phyloP scores from a whole-genome alignment of 2,888 invertebrate genomes.

The Heliconius hortense region DNA sequence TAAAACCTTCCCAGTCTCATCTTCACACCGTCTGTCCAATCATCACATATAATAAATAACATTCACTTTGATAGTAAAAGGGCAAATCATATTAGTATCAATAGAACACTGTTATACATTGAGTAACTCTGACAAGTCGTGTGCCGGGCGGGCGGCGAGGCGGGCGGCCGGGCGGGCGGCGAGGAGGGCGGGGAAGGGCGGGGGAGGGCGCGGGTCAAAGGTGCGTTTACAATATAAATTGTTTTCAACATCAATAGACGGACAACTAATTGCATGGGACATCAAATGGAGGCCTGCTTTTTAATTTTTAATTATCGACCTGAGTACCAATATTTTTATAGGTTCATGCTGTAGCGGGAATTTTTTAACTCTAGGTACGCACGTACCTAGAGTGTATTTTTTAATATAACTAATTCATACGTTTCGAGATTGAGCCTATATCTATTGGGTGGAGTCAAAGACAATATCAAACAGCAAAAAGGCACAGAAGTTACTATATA shows the following conservation, averaged over 20 bases:
- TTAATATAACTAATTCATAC: no score
- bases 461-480: no score
- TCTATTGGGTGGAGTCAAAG: no score
- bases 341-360: no score
- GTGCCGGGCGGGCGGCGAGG: slow-evolving; percentile 22
- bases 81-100: slow-evolving; percentile 1
- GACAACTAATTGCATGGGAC: neutral
- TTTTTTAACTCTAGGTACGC: no score
- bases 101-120: neutral
- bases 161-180: neutral
- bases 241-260: slow-evolving; percentile 33
- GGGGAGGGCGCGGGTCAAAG: slow-evolving; percentile 14
- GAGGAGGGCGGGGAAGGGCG: neutral
- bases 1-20: neutral
- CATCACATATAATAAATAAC: neutral
- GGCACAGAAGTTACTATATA: no score
- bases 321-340: neutral
- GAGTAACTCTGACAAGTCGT: slow-evolving; percentile 22
- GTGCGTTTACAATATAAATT: slow-evolving; percentile 30
- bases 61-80: neutral
- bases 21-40: neutral
- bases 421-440: no score
- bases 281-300: neutral
- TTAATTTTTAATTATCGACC: neutral
- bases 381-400: no score